These are phyloP conservation scores for Cirrhinus mrigala DNA, from an alignment of 2,797 vertebrate genomes.

Conservation along the genomic window DNA sequence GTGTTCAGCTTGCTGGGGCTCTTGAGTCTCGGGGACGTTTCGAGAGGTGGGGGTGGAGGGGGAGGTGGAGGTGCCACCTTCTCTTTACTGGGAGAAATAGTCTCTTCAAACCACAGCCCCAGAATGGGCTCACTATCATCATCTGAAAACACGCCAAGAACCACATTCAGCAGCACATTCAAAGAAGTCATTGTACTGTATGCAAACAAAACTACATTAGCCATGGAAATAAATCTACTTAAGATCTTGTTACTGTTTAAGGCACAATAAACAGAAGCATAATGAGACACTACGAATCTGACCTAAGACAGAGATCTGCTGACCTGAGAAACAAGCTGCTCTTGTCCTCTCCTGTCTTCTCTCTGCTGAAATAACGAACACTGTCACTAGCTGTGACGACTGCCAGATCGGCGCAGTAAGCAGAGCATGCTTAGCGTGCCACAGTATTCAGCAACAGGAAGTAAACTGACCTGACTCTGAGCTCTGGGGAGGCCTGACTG, in stretches of 20 bases:
- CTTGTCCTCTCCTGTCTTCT: slow-evolving; percentile 89
- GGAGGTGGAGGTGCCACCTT: slow-evolving; percentile 93
- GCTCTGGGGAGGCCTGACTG: slow-evolving; percentile 46
- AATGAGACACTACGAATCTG: slow-evolving; percentile 76
- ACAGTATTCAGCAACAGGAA: slow-evolving; percentile 59
- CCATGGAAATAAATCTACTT: slow-evolving; percentile 64
- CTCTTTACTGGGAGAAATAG: slow-evolving; percentile 97
- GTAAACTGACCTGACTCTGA: slow-evolving; percentile 66
- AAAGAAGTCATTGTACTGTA: slow-evolving; percentile 31
- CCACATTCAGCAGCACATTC: slow-evolving; percentile 38
- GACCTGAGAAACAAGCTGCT: slow-evolving; percentile 89
- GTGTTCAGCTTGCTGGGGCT: slow-evolving; percentile 93
- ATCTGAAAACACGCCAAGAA: slow-evolving; percentile 77
- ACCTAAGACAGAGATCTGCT: slow-evolving; percentile 83
- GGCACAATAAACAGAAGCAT: slow-evolving; percentile 69
- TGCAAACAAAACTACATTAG: slow-evolving; percentile 57
- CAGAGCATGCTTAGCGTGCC: slow-evolving; percentile 61
- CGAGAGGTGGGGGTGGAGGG: slow-evolving; percentile 90
- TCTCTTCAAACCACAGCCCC: slow-evolving; percentile 99
- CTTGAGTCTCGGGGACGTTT: slow-evolving; percentile 92
- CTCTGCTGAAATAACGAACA: slow-evolving; percentile 87
- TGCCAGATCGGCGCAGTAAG: slow-evolving; percentile 55
- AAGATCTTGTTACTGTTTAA: slow-evolving; percentile 73
- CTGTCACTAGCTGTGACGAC: slow-evolving; percentile 78
- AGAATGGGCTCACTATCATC: slow-evolving; percentile 99